These are phyloP conservation scores for Sphaerodactylus townsendi DNA, from an alignment of 2,113 vertebrate species.

Conservation along the genomic window DNA sequence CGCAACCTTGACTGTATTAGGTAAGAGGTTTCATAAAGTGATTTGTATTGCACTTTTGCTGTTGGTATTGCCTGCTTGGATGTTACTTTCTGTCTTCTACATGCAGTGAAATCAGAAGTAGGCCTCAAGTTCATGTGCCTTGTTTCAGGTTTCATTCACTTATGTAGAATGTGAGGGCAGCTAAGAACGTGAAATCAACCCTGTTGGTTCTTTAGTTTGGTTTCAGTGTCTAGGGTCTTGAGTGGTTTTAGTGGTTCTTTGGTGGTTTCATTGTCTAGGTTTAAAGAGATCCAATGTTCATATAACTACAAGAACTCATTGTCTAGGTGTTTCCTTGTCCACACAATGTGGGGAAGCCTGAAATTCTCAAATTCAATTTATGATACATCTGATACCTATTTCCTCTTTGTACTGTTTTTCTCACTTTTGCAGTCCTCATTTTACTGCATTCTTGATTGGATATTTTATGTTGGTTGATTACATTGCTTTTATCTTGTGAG, in stretches of 20 bases:
- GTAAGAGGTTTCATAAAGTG: conserved; percentile 42
- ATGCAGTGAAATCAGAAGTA: background rate
- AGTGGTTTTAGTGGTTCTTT: background rate
- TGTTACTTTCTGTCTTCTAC: background rate
- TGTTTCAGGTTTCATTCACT: background rate
- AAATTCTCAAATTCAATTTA: background rate
- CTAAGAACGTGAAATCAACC: background rate
- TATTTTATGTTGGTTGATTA: too few species aligned
- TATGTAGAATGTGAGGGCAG: background rate
- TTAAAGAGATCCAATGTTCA: background rate
- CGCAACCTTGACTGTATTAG: conserved; percentile 78
- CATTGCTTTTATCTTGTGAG: too few species aligned
- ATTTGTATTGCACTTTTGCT: background rate
- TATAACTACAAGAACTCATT: background rate
- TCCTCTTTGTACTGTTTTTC: too few species aligned
- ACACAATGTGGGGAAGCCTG: background rate
- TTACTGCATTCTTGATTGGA: too few species aligned
- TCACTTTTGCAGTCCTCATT: too few species aligned
- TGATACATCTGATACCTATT: too few species aligned
- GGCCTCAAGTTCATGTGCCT: background rate
- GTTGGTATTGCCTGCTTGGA: background rate
- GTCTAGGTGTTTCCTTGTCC: background rate
- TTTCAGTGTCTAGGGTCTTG: background rate
- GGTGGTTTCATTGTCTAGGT: background rate
- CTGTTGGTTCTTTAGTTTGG: background rate